A percentile compares a stretch with the other conserved stretches of the same genome.
Evolutionary conservation across 2,797 vertebrate genomes (phyloP).

Genomic region (Sebastes steindachneri): DNA sequence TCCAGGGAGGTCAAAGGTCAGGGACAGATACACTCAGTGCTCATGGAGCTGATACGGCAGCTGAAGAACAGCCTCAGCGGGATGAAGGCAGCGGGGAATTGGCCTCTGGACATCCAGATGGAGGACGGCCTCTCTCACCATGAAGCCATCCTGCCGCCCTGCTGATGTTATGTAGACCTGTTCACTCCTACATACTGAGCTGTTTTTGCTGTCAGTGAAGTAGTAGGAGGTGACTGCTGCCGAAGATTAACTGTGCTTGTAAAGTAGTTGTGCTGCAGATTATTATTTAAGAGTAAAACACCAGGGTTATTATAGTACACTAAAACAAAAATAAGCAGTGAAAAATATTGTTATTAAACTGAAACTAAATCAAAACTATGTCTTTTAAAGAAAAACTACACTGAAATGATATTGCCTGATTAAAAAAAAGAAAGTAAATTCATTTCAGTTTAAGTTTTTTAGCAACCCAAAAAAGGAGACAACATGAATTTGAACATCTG

Average conservation of each 20-base stretch:
- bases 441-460: too few relatives aligned
- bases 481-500: too few relatives aligned
- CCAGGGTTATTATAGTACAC: too few relatives aligned
- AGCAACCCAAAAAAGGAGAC: too few relatives aligned
- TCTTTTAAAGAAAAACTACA: too few relatives aligned
- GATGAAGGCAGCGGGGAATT: not conserved
- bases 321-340: too few relatives aligned
- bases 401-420: too few relatives aligned
- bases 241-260: not conserved
- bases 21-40: not conserved
- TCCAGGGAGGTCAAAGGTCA: slow-evolving; percentile 26
- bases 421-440: too few relatives aligned
- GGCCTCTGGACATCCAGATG: slow-evolving; percentile 41
- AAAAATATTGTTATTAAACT: too few relatives aligned
- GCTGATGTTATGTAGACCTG: not conserved
- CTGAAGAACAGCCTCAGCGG: not conserved
- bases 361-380: too few relatives aligned
- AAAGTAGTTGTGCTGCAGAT: not conserved
- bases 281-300: not conserved
- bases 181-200: slow-evolving; percentile 29
- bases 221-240: not conserved
- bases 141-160: not conserved
- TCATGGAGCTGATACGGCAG: not conserved
- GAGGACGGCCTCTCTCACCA: not conserved
- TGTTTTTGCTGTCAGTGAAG: slow-evolving; percentile 3